Conservation (phyloP, 2,888 invertebrate genomes). For the Rutpela maculata region DNA sequence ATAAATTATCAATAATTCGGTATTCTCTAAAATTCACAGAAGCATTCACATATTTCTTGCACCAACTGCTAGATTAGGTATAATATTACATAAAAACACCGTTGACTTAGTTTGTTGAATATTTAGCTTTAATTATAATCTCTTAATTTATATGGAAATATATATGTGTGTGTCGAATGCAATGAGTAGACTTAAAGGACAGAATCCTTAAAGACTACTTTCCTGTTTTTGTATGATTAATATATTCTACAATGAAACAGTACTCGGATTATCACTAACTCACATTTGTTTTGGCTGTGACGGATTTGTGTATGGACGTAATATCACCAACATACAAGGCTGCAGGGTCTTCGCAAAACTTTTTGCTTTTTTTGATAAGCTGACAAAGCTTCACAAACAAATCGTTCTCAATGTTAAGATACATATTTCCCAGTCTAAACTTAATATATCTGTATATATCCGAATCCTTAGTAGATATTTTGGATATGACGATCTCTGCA, state of each 20-base stretch:
- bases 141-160: too few relatives aligned
- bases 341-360: constrained; percentile 78
- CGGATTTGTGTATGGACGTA: constrained; percentile 78
- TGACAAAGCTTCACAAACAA: constrained; percentile 80
- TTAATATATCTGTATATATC: constrained; percentile 80
- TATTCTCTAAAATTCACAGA: neutral
- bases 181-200: too few relatives aligned
- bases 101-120: too few relatives aligned
- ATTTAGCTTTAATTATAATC: too few relatives aligned
- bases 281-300: constrained; percentile 73
- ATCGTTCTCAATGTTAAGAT: constrained; percentile 82
- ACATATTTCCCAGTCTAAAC: constrained; percentile 81
- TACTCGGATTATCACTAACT: constrained; percentile 11
- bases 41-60: neutral
- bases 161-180: too few relatives aligned
- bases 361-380: constrained; percentile 76
- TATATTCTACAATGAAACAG: neutral
- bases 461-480: constrained; percentile 74
- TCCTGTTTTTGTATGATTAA: too few relatives aligned
- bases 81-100: too few relatives aligned
- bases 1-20: neutral
- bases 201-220: too few relatives aligned
- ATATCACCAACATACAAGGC: constrained; percentile 71
- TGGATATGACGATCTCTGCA: constrained; percentile 77
- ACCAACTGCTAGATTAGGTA: too few relatives aligned